phyloP scores from a whole-genome alignment of 2,113 vertebrate species.

The Illadopsis cleaveri region DNA sequence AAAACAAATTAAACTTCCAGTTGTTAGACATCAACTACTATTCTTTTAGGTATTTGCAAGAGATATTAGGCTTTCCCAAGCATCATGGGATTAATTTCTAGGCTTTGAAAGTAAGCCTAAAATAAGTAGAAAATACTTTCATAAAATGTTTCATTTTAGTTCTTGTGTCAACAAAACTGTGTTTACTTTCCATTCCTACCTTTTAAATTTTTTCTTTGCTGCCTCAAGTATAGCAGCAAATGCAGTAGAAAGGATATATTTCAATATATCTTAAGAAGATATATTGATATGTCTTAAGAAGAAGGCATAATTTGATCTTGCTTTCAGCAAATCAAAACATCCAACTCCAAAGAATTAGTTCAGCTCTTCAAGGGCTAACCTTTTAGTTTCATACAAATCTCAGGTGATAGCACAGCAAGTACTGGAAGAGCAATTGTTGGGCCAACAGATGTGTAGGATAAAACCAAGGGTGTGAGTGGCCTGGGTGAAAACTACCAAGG shows the following conservation, averaged over 20 bases:
- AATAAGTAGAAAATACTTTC: not conserved
- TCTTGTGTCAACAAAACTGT: not conserved
- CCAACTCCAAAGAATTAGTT: not conserved
- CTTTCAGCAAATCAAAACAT: not conserved
- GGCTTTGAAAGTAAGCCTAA: not conserved
- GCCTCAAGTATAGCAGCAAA: not conserved
- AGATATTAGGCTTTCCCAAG: not conserved
- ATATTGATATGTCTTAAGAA: too few species aligned
- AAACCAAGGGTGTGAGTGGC: not conserved
- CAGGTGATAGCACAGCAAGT: fast-evolving
- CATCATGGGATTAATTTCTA: not conserved
- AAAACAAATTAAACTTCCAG: not conserved
- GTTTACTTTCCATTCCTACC: not conserved
- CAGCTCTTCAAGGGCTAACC: not conserved
- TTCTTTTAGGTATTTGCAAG: not conserved
- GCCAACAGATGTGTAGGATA: not conserved
- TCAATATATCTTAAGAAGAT: too few species aligned
- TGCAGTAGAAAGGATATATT: not conserved
- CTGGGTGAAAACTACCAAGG: not conserved
- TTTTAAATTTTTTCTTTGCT: not conserved
- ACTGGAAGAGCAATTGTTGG: not conserved
- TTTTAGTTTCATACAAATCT: not conserved
- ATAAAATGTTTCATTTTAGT: not conserved
- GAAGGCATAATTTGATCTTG: not conserved
- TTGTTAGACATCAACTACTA: not conserved